Evolutionary conservation across 2,888 invertebrate species (phyloP).

Genomic region (Xestia ashworthii): DNA sequence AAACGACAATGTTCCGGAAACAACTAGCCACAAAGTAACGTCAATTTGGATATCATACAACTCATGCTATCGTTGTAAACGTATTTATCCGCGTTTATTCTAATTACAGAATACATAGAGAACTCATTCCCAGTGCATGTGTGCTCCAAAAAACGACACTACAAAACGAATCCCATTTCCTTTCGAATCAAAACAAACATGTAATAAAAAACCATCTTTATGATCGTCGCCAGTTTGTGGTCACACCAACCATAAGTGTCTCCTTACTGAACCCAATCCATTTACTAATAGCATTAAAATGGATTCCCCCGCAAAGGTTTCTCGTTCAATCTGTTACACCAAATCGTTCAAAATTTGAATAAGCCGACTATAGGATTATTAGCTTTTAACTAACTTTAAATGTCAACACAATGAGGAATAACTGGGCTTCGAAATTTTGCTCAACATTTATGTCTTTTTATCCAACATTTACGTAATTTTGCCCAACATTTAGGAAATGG

Average conservation of each 20-base stretch:
- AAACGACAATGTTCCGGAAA: not conserved
- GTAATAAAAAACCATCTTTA: conserved; percentile 13
- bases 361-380: conserved; percentile 57
- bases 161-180: not conserved
- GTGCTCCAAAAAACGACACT: not conserved
- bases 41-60: not conserved
- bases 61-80: not conserved
- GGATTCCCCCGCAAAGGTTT: conserved; percentile 80
- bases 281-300: conserved; percentile 78
- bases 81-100: not conserved
- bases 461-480: conserved; percentile 16
- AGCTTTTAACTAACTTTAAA: conserved; percentile 45
- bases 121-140: not conserved
- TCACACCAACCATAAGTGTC: conserved; percentile 37
- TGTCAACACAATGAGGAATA: conserved; percentile 28
- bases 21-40: not conserved
- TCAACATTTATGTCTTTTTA: conserved; percentile 27
- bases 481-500: conserved; percentile 18
- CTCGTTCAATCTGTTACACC: conserved; percentile 62
- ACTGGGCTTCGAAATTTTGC: conserved; percentile 2
- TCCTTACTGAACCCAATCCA: conserved; percentile 69
- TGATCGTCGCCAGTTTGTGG: conserved; percentile 17
- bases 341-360: conserved; percentile 65
- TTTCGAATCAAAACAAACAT: conserved; percentile 22
- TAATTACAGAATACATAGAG: not conserved